Evolutionary conservation across 2,113 vertebrate genomes (phyloP).

Genomic region (Brachyhypopomus occidentalis): DNA sequence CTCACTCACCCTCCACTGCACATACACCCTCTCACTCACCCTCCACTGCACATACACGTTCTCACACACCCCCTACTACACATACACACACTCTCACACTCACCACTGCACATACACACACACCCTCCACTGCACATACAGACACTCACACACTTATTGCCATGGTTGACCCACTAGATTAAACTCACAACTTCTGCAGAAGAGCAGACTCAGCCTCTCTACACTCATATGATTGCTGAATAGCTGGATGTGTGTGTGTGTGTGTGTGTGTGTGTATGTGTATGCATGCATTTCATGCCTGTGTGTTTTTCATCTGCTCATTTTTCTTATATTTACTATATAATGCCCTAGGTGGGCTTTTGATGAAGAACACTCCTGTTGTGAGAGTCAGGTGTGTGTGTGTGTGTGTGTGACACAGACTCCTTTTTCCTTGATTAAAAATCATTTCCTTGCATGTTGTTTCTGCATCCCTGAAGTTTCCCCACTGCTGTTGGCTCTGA

Average conservation of each 20-base stretch:
- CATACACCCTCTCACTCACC: too few relatives aligned
- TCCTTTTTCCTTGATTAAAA: constrained; percentile 29
- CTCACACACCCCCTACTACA: background rate
- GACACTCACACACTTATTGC: background rate
- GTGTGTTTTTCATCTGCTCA: too few relatives aligned
- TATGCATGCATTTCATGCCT: too few relatives aligned
- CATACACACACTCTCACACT: background rate
- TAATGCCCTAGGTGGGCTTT: too few relatives aligned
- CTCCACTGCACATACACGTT: too few relatives aligned
- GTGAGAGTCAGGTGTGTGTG: too few relatives aligned
- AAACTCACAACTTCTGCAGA: constrained; percentile 28
- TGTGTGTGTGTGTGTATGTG: background rate
- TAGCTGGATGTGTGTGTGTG: background rate
- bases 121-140: background rate
- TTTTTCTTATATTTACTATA: too few relatives aligned
- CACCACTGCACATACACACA: background rate
- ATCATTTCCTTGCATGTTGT: background rate
- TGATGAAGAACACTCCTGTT: too few relatives aligned
- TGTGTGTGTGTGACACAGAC: constrained; percentile 14
- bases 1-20: too few relatives aligned
- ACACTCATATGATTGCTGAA: background rate
- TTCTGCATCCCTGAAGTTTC: constrained; percentile 12
- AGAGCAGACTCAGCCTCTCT: background rate
- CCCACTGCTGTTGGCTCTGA: constrained; percentile 1
- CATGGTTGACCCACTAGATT: constrained; percentile 20